Percentiles rank a stretch among this genome's conserved stretches.
phyloP scores from a whole-genome alignment of 1,140 invertebrate genomes.

The Drosophila pectinifera region DNA sequence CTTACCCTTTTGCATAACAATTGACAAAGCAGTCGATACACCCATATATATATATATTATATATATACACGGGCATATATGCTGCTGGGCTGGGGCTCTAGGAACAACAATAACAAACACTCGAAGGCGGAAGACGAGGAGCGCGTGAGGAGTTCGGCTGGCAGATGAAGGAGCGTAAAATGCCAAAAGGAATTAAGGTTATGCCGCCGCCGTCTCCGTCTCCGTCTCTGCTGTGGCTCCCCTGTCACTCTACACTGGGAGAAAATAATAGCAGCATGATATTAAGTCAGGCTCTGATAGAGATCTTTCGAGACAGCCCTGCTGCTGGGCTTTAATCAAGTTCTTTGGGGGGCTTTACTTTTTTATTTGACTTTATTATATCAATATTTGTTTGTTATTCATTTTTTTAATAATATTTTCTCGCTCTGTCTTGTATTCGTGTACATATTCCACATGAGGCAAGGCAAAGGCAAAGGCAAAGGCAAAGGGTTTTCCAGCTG shows the following conservation, averaged over 20 bases:
- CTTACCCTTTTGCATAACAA: conserved; percentile 59
- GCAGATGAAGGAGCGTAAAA: conserved; percentile 64
- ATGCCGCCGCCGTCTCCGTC: conserved; percentile 12
- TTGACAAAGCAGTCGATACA: conserved; percentile 79
- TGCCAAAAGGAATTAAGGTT: conserved; percentile 79
- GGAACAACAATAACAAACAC: conserved; percentile 81
- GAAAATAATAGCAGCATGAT: neutral
- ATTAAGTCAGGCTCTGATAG: no score
- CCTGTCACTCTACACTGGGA: neutral
- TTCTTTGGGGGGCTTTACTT: no score
- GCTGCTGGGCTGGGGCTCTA: neutral
- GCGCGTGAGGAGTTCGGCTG: conserved; percentile 13
- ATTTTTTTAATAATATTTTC: neutral
- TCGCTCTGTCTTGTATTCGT: neutral
- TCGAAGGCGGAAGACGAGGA: conserved; percentile 71
- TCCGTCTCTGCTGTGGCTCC: conserved; percentile 9
- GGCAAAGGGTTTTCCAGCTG: conserved; percentile 15
- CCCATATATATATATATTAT: conserved; percentile 21
- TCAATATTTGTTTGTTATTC: no score
- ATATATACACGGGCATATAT: neutral
- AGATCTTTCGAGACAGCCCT: no score
- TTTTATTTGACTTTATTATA: no score
- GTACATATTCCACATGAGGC: conserved; percentile 38
- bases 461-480: neutral
- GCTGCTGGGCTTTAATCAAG: no score